phyloP scores from a whole-genome alignment of 2,113 vertebrate species.

The Reinhardtius hippoglossoides region DNA sequence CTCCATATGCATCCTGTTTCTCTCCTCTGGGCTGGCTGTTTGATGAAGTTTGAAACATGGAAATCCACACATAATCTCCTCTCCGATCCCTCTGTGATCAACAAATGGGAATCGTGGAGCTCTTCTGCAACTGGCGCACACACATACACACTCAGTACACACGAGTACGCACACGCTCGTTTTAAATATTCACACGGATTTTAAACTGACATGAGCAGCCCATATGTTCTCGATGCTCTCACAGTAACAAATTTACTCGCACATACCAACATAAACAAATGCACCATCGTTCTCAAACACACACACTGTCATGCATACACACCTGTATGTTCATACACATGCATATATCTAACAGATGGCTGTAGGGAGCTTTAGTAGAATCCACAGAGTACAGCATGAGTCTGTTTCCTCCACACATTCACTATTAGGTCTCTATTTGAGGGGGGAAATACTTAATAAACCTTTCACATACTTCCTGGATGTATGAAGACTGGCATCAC shows the following conservation, averaged over 20 bases:
- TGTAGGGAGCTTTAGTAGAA: slow-evolving; percentile 7
- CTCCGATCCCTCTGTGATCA: slow-evolving; percentile 65
- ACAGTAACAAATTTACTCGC: neutral
- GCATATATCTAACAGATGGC: slow-evolving; percentile 1
- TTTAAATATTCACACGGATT: slow-evolving; percentile 12
- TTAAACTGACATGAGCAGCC: slow-evolving; percentile 15
- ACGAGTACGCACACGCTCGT: slow-evolving; percentile 11
- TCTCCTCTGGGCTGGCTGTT: slow-evolving; percentile 10
- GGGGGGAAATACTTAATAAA: slow-evolving; percentile 27
- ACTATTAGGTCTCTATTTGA: slow-evolving; percentile 25
- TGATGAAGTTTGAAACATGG: slow-evolving; percentile 79
- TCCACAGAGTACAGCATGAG: slow-evolving; percentile 16
- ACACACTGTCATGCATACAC: slow-evolving; percentile 12
- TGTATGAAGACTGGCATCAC: neutral
- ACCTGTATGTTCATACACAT: slow-evolving; percentile 14
- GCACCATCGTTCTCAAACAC: neutral
- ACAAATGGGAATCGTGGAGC: slow-evolving; percentile 60
- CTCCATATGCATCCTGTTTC: slow-evolving; percentile 40
- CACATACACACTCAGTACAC: slow-evolving; percentile 5
- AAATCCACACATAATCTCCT: slow-evolving; percentile 73
- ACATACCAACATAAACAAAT: slow-evolving; percentile 2
- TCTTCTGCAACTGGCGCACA: slow-evolving; percentile 27
- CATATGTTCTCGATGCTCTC: slow-evolving; percentile 27
- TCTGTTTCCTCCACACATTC: slow-evolving; percentile 24
- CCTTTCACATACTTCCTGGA: slow-evolving; percentile 43